phyloP scores from a whole-genome alignment of 2,888 invertebrate species.

The Rotaria socialis region DNA sequence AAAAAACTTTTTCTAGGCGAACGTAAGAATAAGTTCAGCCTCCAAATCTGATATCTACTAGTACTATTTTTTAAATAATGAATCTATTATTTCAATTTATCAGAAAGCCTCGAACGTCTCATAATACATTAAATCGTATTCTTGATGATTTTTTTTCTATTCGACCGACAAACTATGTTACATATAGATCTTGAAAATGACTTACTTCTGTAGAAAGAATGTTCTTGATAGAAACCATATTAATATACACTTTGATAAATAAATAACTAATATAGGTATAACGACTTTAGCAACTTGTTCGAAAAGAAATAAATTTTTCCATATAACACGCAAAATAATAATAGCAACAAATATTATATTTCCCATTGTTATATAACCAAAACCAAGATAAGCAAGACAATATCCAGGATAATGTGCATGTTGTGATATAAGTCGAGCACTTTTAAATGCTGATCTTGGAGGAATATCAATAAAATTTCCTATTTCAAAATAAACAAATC shows the following conservation, averaged over 20 bases:
- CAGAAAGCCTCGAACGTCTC: too few relatives aligned
- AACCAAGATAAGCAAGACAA: constrained; percentile 42
- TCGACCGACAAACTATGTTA: too few relatives aligned
- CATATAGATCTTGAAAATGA: neutral
- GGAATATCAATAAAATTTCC: constrained; percentile 36
- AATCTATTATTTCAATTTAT: too few relatives aligned
- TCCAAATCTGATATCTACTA: too few relatives aligned
- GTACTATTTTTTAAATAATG: neutral
- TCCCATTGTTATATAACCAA: constrained; percentile 41
- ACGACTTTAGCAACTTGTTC: constrained; percentile 44
- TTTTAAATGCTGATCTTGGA: constrained; percentile 2
- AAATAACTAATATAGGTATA: constrained; percentile 41
- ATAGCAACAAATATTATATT: constrained; percentile 35
- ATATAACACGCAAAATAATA: constrained; percentile 39
- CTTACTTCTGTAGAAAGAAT: constrained; percentile 38
- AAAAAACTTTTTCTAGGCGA: too few relatives aligned
- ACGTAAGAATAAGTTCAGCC: too few relatives aligned
- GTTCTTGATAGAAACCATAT: constrained; percentile 42
- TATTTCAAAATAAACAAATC: neutral
- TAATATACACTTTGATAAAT: constrained; percentile 41
- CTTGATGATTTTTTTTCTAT: too few relatives aligned
- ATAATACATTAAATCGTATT: too few relatives aligned
- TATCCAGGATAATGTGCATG: constrained; percentile 39
- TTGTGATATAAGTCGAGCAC: constrained; percentile 16
- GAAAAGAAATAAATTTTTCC: constrained; percentile 33